Percentiles rank a stretch among this genome's conserved stretches.
phyloP scores from a whole-genome alignment of 2,113 vertebrate species.

The Salvelinus sp. region DNA sequence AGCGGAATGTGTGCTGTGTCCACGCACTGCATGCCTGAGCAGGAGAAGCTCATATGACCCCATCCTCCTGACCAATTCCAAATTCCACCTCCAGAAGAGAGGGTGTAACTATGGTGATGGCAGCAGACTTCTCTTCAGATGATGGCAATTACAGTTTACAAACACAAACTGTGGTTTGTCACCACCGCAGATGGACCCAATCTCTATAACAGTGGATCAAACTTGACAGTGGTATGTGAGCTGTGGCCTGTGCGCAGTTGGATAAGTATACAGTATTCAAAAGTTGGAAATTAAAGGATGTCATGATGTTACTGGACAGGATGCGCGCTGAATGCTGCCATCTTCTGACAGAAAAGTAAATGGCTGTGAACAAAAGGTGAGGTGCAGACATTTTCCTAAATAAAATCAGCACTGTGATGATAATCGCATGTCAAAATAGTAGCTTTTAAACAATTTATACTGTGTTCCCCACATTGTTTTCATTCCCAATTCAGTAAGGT shows the following conservation, averaged over 20 bases:
- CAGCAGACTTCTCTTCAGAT: background rate
- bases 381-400: background rate
- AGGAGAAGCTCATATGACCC: background rate
- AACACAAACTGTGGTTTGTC: background rate
- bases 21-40: conserved; percentile 45
- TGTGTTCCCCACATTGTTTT: background rate
- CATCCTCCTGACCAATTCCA: conserved; percentile 23
- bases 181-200: background rate
- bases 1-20: conserved; percentile 59
- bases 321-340: conserved; percentile 43
- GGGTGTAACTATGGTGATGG: background rate
- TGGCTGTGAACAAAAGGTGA: background rate
- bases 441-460: background rate
- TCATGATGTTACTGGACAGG: background rate
- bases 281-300: background rate
- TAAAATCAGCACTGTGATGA: background rate
- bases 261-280: background rate
- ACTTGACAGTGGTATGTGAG: background rate
- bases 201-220: background rate
- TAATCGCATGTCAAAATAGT: background rate
- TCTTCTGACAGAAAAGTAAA: conserved; percentile 44
- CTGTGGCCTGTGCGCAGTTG: background rate
- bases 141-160: background rate
- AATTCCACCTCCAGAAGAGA: conserved; percentile 24
- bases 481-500: background rate